Evolutionary conservation across 1,140 invertebrate species (phyloP), one percentile per base, ranked within the genome.

Genomic region (Diachasma alloeum): DNA sequence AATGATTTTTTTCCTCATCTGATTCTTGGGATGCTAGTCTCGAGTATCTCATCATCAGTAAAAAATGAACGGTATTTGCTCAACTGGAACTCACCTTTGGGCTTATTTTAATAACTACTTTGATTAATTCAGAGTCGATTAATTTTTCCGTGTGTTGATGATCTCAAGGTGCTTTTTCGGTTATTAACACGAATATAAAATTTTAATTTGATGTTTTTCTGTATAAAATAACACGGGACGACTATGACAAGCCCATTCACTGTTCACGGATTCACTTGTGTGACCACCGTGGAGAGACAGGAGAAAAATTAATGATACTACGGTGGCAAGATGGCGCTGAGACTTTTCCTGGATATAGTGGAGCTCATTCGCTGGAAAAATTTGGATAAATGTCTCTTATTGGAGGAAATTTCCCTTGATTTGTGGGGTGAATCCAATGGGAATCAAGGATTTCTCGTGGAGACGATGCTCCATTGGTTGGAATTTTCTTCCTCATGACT

Each of bases 161-260:
- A n/a, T 10, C 39, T 68, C 5, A 6, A 22, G 15, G 39, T 42
- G 4, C 9, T 70, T 39, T 26, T 26, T 63, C 26, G 19, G 24
- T 2, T 53, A 63, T 11, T 63, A 63, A 31, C 59, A 26, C 59
- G 59, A 31, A 10, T 24, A 63, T 24, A 24, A 63, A 63, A 63
- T 63, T 63, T 63, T 63, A 63, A 31, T n/a, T 31, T 9, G 19
- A 26, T 63, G 24, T 56, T 56, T 63, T 63, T 63, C 13, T 26
- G 59, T 63, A 63, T 63, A 63, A 63, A 63, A 63, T 63, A 63
- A 63, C 59, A 63, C 19, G 24, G 59, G 24, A 63, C 53, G 53
- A 59, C 59, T 63, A 26, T 63, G 59, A 63, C 59, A 63, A 63
- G 59, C 59, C 59, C 59, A 63, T 63, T 63, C 59, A 63, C 59